A percentile compares a stretch with the other conserved stretches of the same genome.
phyloP scores from a whole-genome alignment of 2,888 invertebrate species.

The Xestia rhomboidea region DNA sequence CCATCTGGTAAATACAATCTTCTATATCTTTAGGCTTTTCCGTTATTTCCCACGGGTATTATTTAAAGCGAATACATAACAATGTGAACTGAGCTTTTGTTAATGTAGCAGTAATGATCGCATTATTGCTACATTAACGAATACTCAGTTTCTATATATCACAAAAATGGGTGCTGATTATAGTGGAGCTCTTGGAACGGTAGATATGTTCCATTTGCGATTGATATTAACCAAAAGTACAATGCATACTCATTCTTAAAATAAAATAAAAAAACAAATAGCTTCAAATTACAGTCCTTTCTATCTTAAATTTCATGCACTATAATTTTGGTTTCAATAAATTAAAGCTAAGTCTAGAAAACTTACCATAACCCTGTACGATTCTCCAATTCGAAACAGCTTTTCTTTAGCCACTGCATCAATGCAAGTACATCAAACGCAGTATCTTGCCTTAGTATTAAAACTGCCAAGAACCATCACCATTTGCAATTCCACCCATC shows the following conservation, averaged over 20 bases:
- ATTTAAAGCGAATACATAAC: conserved; percentile 3
- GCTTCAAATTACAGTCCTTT: not conserved
- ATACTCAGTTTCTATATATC: not conserved
- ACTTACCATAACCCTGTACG: not conserved
- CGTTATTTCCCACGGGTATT: conserved; percentile 14
- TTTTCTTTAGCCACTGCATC: not conserved
- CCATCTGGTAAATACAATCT: not conserved
- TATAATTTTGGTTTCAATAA: not conserved
- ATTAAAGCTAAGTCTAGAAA: not conserved
- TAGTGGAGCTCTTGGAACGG: not conserved
- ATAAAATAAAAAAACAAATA: not conserved
- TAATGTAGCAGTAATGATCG: not conserved
- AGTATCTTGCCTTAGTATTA: not conserved
- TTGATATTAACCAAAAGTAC: not conserved
- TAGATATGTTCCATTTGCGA: not conserved
- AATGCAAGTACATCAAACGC: not conserved
- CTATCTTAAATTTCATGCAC: not conserved
- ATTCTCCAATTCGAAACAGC: not conserved
- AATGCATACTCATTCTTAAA: not conserved
- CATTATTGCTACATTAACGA: not conserved
- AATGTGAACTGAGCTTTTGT: too few species aligned
- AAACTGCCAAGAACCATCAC: conserved; percentile 4
- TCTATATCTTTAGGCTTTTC: not conserved
- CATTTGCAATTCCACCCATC: conserved; percentile 34
- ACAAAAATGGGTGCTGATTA: not conserved